Evolutionary conservation across 2,113 vertebrate genomes (phyloP), one percentile per base, ranked within the genome.

Genomic region (Diphyllodes magnificus): DNA sequence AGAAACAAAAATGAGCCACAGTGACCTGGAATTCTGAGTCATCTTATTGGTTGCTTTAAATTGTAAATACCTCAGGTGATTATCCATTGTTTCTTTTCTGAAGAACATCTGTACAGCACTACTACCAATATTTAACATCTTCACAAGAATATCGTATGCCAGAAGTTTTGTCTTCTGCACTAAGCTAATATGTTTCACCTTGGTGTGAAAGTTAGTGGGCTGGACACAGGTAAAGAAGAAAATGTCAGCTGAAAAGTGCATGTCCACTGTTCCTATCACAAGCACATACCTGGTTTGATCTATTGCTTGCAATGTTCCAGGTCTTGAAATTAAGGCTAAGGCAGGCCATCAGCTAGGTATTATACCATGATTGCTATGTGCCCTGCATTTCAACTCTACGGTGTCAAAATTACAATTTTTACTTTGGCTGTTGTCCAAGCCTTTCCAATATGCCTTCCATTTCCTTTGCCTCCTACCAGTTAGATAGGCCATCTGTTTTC

Each of bases 401-500:
- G 33, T 72, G 40, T 47, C 51, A 91, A 84, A 94, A n/a, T 69
- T 11, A 22, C 20, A 65, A 4, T 59, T 92, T 80, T 88, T 49
- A 56, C 49, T 90, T 88, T 90, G 85, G 45, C 75, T 86, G 18
- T 73, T 83, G 31, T 66, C 79, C 88, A 88, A 45, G 33, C 13
- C 76, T 83, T 88, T 94, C 56, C 42, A 73, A 66, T 77, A 81
- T 45, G 76, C 47, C 56, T 90, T 70, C 30, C 24, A 59, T 83
- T 94, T 94, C 39, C 60, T 84, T 91, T 75, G 19, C 68, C 78
- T 82, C 81, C 91, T 80, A 91, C 53, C 57, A 82, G 69, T 82
- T 68, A 79, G 61, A 75, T 25, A 68, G 42, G 39, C 92, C 71
- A 94, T 93, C 82, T 92, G 88, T 77, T 93, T 87, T 87, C 57